These are phyloP conservation scores for Casuarius casuarius DNA, from an alignment of 2,113 vertebrate genomes.

Conservation along the genomic window DNA sequence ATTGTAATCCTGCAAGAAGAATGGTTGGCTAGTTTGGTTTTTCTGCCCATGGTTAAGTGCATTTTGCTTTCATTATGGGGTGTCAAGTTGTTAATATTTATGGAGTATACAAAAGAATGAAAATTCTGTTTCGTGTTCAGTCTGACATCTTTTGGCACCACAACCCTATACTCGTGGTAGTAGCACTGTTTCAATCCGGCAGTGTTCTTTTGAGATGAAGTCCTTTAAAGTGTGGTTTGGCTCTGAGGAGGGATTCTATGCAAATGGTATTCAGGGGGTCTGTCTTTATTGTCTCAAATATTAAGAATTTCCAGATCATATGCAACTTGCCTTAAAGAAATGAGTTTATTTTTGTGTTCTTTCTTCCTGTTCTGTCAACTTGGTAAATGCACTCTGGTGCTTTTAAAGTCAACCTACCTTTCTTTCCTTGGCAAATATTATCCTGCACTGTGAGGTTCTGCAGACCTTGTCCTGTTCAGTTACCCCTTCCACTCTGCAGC, in stretches of 20 bases:
- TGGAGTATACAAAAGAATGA: slow-evolving; percentile 65
- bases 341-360: not conserved
- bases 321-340: not conserved
- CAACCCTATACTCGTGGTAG: slow-evolving; percentile 46
- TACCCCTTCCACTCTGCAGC: not conserved
- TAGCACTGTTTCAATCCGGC: slow-evolving; percentile 47
- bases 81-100: slow-evolving; percentile 73
- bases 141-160: slow-evolving; percentile 66
- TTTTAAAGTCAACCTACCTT: slow-evolving; percentile 23
- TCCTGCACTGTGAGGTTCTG: not conserved
- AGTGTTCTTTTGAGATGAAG: slow-evolving; percentile 45
- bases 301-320: slow-evolving; percentile 72
- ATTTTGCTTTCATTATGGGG: slow-evolving; percentile 63
- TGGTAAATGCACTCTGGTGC: not conserved
- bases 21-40: slow-evolving; percentile 64
- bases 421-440: not conserved
- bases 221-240: slow-evolving; percentile 65
- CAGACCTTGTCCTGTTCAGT: not conserved
- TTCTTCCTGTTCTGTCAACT: not conserved
- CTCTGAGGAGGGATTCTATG: slow-evolving; percentile 41
- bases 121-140: slow-evolving; percentile 67
- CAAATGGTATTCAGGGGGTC: slow-evolving; percentile 38
- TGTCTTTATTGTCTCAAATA: slow-evolving; percentile 65
- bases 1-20: slow-evolving; percentile 57
- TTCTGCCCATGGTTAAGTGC: slow-evolving; percentile 62